Base-by-base conservation (phyloP, 1,140 invertebrate genomes). In the Musca domestica region DNA sequence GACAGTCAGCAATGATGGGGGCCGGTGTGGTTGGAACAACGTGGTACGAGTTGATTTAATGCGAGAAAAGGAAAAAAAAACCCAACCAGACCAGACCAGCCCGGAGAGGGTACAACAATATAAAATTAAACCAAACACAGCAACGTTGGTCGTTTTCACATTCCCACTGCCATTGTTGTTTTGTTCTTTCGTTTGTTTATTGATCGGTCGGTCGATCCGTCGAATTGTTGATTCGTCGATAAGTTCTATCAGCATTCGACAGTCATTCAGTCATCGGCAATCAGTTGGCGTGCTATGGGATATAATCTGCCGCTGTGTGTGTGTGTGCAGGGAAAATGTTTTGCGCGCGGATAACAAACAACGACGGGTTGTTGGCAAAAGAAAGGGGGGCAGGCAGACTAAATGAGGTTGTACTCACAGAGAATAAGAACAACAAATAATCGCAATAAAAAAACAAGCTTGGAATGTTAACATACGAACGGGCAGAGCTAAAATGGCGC, bases 401-500 rank as follows among this genome's bases (percentile, higher is more conserved):
- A 61, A 41, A 61, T 61, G 56, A 61, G 56, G 56, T 61, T 61
- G 34, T 41, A 61, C 56, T 20, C 17, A 61, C 27, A 54, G 14
- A 20, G 17, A 20, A 51, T 12, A 51, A 51, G 48, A 51, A 51
- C 17, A 51, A 51, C 4, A 20, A 51, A 5, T 17, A 56, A 27
- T 25, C n/a, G n/a, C n/a, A 56, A 56, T 15, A 23, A 41, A 41
- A 34, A 27, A 61, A 58, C n/a, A n/a, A n/a, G n/a, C n/a, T 20
- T 19, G 34, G 27, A 61, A 61, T 61, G 56, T 61, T 61, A 61
- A 61, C 56, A 27, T 61, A 61, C 56, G 56, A 22, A 41, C 27
- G 17, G 41, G 56, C 56, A 61, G 56, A 61, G 56, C n/a, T 61
- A 61, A 61, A 61, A 61, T 61, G 27, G 56, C 56, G 56, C 56